Base-by-base conservation (phyloP, 2,113 vertebrate species). In the Callocephalon fimbriatum region DNA sequence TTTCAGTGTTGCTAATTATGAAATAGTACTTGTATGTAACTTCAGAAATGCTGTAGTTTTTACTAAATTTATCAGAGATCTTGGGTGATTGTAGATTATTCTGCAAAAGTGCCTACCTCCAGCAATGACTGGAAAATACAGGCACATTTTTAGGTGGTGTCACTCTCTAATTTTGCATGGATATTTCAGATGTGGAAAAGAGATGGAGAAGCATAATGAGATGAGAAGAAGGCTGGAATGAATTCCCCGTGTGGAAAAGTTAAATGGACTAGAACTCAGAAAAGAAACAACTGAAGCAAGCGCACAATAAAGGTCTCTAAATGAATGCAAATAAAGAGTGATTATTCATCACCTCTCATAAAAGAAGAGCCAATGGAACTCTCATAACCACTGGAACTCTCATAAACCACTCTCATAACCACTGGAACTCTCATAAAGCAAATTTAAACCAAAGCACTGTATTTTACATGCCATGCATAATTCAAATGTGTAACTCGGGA, bases 341-440 rank as follows among this genome's bases (percentile, higher is more conserved):
- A 96, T 95, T 95, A 93, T 93, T 95, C 96, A 95, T 95, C 68
- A 80, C 37, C 31, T 89, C 58, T 93, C 8, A 0, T 73, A 93
- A 88, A 50, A 80, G 75, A 83, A 70, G 45, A 90, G 71, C 54
- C 94, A 96, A 54, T 90, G 72, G 90, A 63, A 56, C 20, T 54
- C 53, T n/a, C 54, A n/a, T 63, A 95, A 50, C 75, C 42, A 56
- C n/a, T 86, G 88, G 86, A 90, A 95, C 53, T 77, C 63, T 74
- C 29, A 88, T 59, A 77, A 76, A 90, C 38, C 38, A 56, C 20
- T 54, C 53, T n/a, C 54, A n/a, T 63, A 95, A 50, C 75, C 42
- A 56, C n/a, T 86, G 88, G 86, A 90, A 95, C 53, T 77, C 63
- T 74, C 29, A 88, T 59, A 77, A 76, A 90, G 20, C 50, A 83